Base-by-base conservation (phyloP, 2,113 vertebrate species). In the Ciconia stormi region DNA sequence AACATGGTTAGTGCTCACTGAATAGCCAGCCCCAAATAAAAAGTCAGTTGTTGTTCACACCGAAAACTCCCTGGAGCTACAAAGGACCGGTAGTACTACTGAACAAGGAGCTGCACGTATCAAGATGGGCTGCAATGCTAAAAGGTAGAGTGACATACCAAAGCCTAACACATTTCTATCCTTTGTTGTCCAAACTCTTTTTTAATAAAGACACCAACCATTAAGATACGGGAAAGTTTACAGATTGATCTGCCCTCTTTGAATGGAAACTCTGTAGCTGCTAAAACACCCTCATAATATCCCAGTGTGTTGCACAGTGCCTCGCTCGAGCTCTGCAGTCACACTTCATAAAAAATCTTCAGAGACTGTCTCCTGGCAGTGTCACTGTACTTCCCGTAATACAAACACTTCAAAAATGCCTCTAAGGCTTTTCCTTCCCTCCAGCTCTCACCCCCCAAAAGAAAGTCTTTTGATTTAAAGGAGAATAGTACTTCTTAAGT, bases 131-230 rank as follows among this genome's bases (percentile, higher is more conserved):
- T 61, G 63, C 52, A 38, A 6, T 15, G n/a, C 78, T 50, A 16
- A 42, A 56, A 21, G 26, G 46, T 1, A 65, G 20, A 73, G n/a
- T 11, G 59, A 52, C 56, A 30, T 3, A 63, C 9, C 69, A 80
- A 53, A 70, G 34, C 58, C 71, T 47, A 58, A 80, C 10, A 13
- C 17, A 2, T 13, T 42, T 36, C 65, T 67, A 15, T 8, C 78
- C 44, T 84, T 49, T 29, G 50, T 42, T 82, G 40, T 76, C 61
- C 78, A 72, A 93, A 73, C 36, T 55, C 21, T 27, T 34, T 53
- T 96, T 96, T 94, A 96, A 96, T 90, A 82, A 87, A 74, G 79
- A 89, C 25, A 78, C 9, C 82, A 89, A 83, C 49, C 55, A 61
- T 38, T 53, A 62, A 11, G 81, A 81, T 46, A 65, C 2, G 6